Conservation (phyloP, 2,113 vertebrate genomes). For the Mohoua ochrocephala region DNA sequence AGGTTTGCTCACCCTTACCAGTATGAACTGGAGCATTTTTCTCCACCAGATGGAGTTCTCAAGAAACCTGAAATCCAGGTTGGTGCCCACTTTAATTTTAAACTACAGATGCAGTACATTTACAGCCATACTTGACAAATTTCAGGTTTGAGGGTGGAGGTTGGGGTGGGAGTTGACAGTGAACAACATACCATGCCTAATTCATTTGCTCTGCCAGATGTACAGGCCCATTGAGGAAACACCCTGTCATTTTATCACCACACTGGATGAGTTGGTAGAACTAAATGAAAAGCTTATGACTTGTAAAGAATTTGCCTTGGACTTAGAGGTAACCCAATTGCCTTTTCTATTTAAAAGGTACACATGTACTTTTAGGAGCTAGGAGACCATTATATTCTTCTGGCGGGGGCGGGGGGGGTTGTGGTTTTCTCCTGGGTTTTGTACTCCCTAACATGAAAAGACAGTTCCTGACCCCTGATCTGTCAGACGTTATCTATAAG, state of each 20-base stretch:
- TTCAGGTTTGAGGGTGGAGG: neutral
- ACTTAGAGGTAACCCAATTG: conserved; percentile 84
- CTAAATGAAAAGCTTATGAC: conserved; percentile 87
- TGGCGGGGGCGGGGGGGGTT: rapidly evolving
- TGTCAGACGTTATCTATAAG: neutral
- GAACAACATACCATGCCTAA: neutral
- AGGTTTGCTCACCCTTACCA: conserved; percentile 97
- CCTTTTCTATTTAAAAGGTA: neutral
- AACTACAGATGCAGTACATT: neutral
- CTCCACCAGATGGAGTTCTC: conserved; percentile 74
- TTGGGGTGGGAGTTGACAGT: neutral
- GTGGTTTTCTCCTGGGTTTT: neutral
- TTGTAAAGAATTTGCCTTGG: conserved; percentile 88
- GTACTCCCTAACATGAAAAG: neutral
- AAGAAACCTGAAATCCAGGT: conserved; percentile 86
- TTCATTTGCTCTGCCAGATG: conserved; percentile 71
- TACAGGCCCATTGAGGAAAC: conserved; percentile 80
- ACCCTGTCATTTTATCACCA: conserved; percentile 79
- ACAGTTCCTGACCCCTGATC: neutral
- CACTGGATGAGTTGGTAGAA: conserved; percentile 84
- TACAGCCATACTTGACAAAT: neutral
- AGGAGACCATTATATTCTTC: neutral
- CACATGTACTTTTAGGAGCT: neutral
- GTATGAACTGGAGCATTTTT: conserved; percentile 88
- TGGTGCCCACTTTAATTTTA: neutral